These are phyloP conservation scores for Drosophila bunnanda DNA, from an alignment of 2,888 invertebrate genomes.

Conservation along the genomic window DNA sequence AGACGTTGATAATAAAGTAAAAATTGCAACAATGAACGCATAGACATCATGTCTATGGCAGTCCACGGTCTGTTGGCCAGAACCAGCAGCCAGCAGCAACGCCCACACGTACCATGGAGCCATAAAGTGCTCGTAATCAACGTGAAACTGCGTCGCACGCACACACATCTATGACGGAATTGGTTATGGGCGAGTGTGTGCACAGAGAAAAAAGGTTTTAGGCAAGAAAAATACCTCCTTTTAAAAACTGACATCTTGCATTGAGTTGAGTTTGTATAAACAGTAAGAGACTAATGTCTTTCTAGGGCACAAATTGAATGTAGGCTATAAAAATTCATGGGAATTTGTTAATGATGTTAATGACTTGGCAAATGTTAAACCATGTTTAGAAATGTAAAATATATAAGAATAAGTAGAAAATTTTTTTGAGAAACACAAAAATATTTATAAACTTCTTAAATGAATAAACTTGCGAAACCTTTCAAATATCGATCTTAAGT, in stretches of 20 bases:
- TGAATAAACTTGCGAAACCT: no score
- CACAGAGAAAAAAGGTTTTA: conserved; percentile 8
- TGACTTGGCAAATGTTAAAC: no score
- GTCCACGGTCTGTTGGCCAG: conserved; percentile 22
- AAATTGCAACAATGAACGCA: conserved; percentile 75
- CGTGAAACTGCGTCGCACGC: conserved; percentile 70
- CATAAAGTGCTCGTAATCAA: conserved; percentile 79
- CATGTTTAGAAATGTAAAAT: no score
- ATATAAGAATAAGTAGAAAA: no score
- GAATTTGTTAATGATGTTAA: not conserved
- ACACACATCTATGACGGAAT: conserved; percentile 30
- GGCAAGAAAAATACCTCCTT: not conserved
- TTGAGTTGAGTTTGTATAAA: not conserved
- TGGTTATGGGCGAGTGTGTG: conserved; percentile 6
- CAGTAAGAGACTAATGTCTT: not conserved
- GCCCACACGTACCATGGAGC: conserved; percentile 73
- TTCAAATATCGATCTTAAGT: not conserved
- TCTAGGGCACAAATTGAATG: no score
- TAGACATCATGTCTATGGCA: conserved; percentile 64
- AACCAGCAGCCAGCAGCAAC: conserved; percentile 32
- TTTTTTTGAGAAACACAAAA: no score
- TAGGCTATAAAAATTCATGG: not conserved
- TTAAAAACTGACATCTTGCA: not conserved
- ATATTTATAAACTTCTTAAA: not conserved
- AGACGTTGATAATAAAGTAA: conserved; percentile 66